These are phyloP conservation scores for Heliothis peltigera DNA, from an alignment of 2,888 invertebrate species.

Conservation along the genomic window DNA sequence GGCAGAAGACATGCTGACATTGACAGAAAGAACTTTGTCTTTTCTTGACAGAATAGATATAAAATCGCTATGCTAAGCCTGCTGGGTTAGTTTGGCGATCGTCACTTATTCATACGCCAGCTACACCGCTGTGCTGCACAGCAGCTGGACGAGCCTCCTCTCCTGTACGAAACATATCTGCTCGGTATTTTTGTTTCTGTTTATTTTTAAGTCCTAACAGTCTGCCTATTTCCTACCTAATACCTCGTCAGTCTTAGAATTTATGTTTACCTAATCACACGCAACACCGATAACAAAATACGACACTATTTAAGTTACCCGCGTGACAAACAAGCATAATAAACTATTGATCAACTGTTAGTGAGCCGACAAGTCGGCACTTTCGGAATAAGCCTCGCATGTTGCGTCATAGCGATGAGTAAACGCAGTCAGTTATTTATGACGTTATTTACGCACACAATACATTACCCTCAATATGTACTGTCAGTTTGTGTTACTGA, in stretches of 20 bases:
- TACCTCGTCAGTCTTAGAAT: background rate
- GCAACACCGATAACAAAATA: background rate
- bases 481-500: background rate
- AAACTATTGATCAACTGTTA: slow-evolving; percentile 5
- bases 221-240: too few species aligned
- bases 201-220: too few species aligned
- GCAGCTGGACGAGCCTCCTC: background rate
- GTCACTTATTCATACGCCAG: background rate
- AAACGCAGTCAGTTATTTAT: slow-evolving; percentile 20
- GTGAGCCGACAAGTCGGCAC: slow-evolving; percentile 3
- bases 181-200: background rate
- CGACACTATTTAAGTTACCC: background rate
- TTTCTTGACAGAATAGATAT: too few species aligned
- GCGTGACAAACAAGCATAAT: background rate
- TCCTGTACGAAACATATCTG: background rate
- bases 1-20: too few species aligned
- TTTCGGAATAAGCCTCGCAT: background rate
- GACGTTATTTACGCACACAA: slow-evolving; percentile 12
- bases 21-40: too few species aligned
- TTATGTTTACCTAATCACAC: background rate
- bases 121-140: background rate
- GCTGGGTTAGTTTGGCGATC: background rate
- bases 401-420: background rate
- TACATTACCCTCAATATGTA: background rate
- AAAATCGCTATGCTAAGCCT: too few species aligned